Percentiles rank a stretch among this genome's conserved stretches.
Evolutionary conservation across 35 echinoderm and acorn worm species (phyloP).

Genomic region (Apostichopus californicus): DNA sequence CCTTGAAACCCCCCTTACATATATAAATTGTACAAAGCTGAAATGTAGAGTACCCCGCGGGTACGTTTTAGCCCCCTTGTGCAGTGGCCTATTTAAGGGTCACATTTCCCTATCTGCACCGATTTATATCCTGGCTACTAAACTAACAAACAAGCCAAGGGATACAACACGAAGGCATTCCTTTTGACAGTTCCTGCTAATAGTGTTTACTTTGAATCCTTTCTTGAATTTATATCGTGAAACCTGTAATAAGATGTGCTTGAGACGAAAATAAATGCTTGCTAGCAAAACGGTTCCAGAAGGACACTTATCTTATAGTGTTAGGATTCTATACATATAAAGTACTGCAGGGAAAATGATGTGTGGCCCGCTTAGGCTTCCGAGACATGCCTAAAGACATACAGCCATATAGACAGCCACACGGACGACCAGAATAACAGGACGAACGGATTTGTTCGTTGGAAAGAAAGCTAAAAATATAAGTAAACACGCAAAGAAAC

Average conservation of each 20-base stretch:
- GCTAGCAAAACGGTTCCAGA: no score
- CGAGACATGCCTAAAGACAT: no score
- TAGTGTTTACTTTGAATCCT: slow-evolving; percentile 13
- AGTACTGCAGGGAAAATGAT: no score
- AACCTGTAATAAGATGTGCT: neutral
- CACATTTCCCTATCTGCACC: slow-evolving; percentile 18
- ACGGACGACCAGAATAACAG: no score
- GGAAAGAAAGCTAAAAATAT: no score
- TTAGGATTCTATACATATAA: no score
- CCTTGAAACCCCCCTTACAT: neutral
- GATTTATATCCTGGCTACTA: neutral
- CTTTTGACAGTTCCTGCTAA: slow-evolving; percentile 25
- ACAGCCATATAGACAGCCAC: no score
- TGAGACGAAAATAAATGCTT: no score
- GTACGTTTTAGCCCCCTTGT: slow-evolving; percentile 15
- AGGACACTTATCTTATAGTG: no score
- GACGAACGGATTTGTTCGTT: no score
- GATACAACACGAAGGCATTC: neutral
- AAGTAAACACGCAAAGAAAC: no score
- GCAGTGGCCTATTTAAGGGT: slow-evolving; percentile 46
- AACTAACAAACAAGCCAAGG: slow-evolving; percentile 12
- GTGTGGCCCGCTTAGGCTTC: no score
- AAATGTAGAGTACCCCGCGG: slow-evolving; percentile 30
- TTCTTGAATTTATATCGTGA: neutral
- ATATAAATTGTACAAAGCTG: slow-evolving; percentile 2